Base-by-base conservation (phyloP, 2,113 vertebrate genomes). In the Bambusicola thoracicus region DNA sequence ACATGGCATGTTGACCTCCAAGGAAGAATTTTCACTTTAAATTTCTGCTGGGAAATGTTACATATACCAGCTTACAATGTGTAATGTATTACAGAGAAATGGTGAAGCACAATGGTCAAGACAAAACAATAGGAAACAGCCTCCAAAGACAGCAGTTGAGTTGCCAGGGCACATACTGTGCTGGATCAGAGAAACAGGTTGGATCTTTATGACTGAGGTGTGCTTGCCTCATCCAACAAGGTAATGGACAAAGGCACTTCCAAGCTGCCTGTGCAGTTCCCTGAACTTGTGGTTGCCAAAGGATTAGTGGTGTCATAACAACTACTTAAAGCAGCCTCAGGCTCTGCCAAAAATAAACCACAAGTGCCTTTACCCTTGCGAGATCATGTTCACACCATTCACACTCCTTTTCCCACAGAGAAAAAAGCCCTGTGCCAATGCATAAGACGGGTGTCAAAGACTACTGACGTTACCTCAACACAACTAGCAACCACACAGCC, bases 41-140 rank as follows among this genome's bases (percentile, higher is more conserved):
- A 91, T 86, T 81, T 90, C 87, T 66, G 36, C 24, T 40, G 59
- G 41, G 92, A 87, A 44, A 36, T 12, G 32, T 70, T 75, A 95
- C 75, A 90, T 74, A 82, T 59, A 94, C 80, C 77, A 92, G 78
- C 81, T 83, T 79, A 77, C 61, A 81, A 40, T 1, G 3, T n/a
- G 66, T 6, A 8, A 51, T 10, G 30, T 11, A 61, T 72, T 19
- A 9, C 72, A 55, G 70, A 10, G 73, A 59, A 74, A 73, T 29
- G 66, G 75, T 41, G 69, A 30, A 59, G 67, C 4, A 0, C 30
- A 22, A 81, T 0, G 1, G 36, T 61, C 85, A 82, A 44, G 40
- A 55, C 36, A 34, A 44, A 13, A 49, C 49, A 58, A 41, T 8
- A 27, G 16, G 48, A 38, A 84, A 66, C 17, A 32, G 20, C 34